A percentile compares a stretch with the other conserved stretches of the same genome.
phyloP scores from a whole-genome alignment of 2,797 vertebrate genomes.

The Xiphophorus birchmanni region DNA sequence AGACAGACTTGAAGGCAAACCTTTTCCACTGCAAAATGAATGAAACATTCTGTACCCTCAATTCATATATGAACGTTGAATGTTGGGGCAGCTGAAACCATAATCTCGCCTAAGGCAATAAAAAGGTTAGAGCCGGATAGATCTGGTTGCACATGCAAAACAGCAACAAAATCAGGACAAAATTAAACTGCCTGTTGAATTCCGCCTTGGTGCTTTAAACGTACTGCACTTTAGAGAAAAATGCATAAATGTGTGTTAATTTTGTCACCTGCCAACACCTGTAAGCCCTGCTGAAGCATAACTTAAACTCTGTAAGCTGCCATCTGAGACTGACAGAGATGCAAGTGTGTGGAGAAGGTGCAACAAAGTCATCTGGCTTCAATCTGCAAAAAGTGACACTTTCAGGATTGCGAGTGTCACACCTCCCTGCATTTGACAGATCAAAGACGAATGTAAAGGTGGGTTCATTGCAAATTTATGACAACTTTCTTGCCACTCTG shows the following conservation, averaged over 20 bases:
- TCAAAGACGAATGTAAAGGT: not conserved
- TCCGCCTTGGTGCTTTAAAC: not conserved
- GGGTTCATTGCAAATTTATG: slow-evolving; percentile 1
- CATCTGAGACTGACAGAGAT: not conserved
- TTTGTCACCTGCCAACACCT: slow-evolving; percentile 1
- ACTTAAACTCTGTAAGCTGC: slow-evolving; percentile 1
- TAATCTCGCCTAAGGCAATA: not conserved
- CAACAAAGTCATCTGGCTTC: slow-evolving; percentile 16
- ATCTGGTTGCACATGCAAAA: not conserved
- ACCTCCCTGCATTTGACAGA: slow-evolving; percentile 19
- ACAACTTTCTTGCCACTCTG: slow-evolving; percentile 5
- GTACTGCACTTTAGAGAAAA: not conserved
- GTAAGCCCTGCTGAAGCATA: not conserved
- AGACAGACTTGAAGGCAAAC: not conserved
- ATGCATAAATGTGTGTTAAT: not conserved
- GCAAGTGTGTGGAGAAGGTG: not conserved
- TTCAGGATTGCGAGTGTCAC: slow-evolving; percentile 7
- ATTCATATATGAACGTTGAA: too few relatives aligned
- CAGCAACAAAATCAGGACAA: not conserved
- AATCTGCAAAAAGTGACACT: slow-evolving; percentile 31
- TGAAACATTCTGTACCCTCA: not conserved
- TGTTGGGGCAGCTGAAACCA: not conserved
- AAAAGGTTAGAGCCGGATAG: not conserved
- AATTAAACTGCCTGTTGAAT: not conserved
- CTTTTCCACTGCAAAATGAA: not conserved